Conservation (phyloP, 2,113 vertebrate genomes). For the Callipepla californica region DNA sequence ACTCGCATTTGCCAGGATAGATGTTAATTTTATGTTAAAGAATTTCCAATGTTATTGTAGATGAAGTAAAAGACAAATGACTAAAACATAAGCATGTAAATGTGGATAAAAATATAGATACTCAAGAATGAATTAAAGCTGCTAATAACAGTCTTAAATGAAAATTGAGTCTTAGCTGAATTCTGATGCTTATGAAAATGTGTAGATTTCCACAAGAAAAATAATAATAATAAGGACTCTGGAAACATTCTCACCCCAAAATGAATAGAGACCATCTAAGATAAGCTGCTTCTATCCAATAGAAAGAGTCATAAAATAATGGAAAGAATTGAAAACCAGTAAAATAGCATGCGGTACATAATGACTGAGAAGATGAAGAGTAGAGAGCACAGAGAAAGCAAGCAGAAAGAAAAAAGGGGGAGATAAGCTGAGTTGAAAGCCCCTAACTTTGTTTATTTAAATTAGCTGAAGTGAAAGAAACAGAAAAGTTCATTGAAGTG, state of each 20-base stretch:
- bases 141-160: neutral
- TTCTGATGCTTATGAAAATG: slow-evolving; percentile 22
- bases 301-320: neutral
- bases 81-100: slow-evolving; percentile 11
- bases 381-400: neutral
- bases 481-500: neutral
- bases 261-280: neutral
- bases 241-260: neutral
- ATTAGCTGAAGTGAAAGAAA: slow-evolving; percentile 36
- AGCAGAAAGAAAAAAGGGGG: neutral
- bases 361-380: neutral
- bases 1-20: slow-evolving; percentile 31
- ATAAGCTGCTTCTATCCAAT: neutral
- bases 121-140: slow-evolving; percentile 21
- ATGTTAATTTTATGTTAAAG: slow-evolving; percentile 48
- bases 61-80: neutral
- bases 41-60: neutral
- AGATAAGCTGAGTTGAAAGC: neutral
- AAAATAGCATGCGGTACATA: neutral
- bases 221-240: neutral
- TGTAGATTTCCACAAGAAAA: neutral
- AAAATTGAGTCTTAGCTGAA: neutral
- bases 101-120: neutral
- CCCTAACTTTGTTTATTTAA: slow-evolving; percentile 56
- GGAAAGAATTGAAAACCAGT: neutral